A percentile compares a stretch with the other conserved stretches of the same genome.
Conservation (phyloP, 2,113 vertebrate species). For the Gymnarchus niloticus region DNA sequence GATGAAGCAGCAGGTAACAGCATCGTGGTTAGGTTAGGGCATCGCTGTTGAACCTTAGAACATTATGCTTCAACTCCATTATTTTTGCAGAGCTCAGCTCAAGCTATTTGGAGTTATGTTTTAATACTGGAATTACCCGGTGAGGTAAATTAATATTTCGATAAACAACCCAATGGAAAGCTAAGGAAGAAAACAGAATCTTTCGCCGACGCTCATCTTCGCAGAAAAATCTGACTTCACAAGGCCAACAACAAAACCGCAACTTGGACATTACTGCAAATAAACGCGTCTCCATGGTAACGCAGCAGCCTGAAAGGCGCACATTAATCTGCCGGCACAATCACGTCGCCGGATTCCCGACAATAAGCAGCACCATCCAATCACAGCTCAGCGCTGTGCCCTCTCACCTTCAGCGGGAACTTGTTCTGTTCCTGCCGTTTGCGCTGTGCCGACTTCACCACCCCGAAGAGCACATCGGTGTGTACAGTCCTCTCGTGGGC, state of each 20-base stretch:
- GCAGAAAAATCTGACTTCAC: background rate
- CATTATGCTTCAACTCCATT: background rate
- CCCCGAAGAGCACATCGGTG: constrained; percentile 89
- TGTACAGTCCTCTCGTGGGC: constrained; percentile 91
- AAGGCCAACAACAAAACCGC: background rate
- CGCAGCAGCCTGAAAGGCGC: too few species aligned
- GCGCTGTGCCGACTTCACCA: constrained; percentile 83
- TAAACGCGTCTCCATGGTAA: background rate
- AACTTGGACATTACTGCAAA: background rate
- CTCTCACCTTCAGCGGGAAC: constrained; percentile 73
- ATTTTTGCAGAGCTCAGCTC: background rate
- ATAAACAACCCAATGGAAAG: background rate
- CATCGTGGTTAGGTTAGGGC: background rate
- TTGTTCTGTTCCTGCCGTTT: constrained; percentile 75
- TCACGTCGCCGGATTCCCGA: background rate
- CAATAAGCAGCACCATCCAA: background rate
- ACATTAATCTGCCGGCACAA: background rate
- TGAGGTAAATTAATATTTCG: background rate
- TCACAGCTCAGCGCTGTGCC: background rate
- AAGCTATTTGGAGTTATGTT: background rate
- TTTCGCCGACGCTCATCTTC: background rate
- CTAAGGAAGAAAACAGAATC: background rate
- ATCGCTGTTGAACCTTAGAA: background rate
- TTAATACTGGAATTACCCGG: background rate
- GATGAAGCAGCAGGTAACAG: background rate